Evolutionary conservation across 2,113 vertebrate species (phyloP), one percentile per base, ranked within the genome.

Genomic region (Egretta garzetta): DNA sequence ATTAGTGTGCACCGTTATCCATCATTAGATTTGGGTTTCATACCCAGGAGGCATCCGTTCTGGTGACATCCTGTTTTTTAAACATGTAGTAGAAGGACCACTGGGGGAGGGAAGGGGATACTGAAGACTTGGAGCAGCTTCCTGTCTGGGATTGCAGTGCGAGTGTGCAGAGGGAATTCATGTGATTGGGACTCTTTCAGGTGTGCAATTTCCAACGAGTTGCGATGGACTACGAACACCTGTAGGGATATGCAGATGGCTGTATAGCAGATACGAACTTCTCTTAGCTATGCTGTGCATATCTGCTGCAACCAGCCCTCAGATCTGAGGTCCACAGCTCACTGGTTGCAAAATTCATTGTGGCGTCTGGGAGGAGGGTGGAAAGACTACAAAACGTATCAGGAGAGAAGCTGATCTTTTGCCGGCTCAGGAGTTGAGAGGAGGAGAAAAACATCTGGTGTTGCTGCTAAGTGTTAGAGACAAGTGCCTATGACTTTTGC

Each of bases 1-100:
- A 21, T 50, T 45, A 35, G 17, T 4, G 3, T 47, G 26, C 1
- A 0, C 47, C 68, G 55, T 63, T 33, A 35, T 26, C n/a, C 13
- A n/a, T 53, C 17, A 23, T 64, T 32, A 90, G 28, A 10, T 68
- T 52, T 72, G 47, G 52, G n/a, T 59, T 85, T 75, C 15, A 17
- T 32, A 79, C 4, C 4, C 33, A n/a, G 67, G 68, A 84, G 41
- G 27, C 12, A 73, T 45, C 20, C 67, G 14, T 23, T 95, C 58
- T 82, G 56, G 30, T 82, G 37, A 17, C 3, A 14, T 39, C 11
- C 8, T 18, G 2, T 3, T 64, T 85, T 72, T 66, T 23, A 33
- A 53, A 32, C 12, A 7, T 14, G 4, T 26, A n/a, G 17, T 28
- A 62, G 53, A 62, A 80, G 24, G 35, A 80, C 28, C 3, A 49